A percentile compares a stretch with the other conserved stretches of the same genome.
Evolutionary conservation across 2,888 invertebrate species (phyloP).

Genomic region (Caenorhabditis sp.): DNA sequence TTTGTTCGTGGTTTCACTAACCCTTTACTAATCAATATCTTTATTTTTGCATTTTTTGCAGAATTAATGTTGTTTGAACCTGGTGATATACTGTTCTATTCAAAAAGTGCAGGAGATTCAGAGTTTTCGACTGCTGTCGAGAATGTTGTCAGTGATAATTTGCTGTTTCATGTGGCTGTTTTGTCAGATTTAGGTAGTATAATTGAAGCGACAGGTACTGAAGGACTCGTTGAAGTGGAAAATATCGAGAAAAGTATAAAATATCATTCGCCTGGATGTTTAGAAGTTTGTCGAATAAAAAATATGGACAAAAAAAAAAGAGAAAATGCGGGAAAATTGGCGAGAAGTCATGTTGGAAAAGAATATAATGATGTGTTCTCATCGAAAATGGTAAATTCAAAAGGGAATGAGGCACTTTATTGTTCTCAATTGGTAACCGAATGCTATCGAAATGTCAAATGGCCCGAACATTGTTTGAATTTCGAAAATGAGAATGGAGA

Average conservation of each 20-base stretch:
- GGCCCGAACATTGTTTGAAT: slow-evolving; percentile 53
- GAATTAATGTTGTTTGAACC: slow-evolving; percentile 20
- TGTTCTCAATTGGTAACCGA: slow-evolving; percentile 52
- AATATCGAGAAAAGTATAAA: slow-evolving; percentile 21
- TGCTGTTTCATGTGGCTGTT: slow-evolving; percentile 38
- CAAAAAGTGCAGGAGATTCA: slow-evolving; percentile 4
- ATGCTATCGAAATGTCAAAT: slow-evolving; percentile 32
- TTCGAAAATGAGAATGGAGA: slow-evolving; percentile 46
- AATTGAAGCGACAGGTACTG: slow-evolving; percentile 30
- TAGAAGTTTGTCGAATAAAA: slow-evolving; percentile 20
- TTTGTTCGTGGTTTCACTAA: not conserved
- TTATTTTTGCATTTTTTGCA: slow-evolving; percentile 1
- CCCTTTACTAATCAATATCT: not conserved
- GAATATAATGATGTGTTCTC: slow-evolving; percentile 54
- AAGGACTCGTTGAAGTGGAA: slow-evolving; percentile 28
- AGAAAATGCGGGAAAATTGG: slow-evolving; percentile 6
- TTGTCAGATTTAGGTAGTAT: slow-evolving; percentile 16
- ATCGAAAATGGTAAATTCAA: slow-evolving; percentile 35
- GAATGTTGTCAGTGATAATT: slow-evolving; percentile 11
- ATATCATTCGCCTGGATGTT: slow-evolving; percentile 22
- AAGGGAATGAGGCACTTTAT: slow-evolving; percentile 41
- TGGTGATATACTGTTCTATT: slow-evolving; percentile 41
- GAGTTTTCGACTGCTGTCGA: slow-evolving; percentile 32
- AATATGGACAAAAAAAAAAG: not conserved
- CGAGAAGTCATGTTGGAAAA: slow-evolving; percentile 16